phyloP scores from a whole-genome alignment of 2,888 invertebrate species.

The Sepiola atlantica region DNA sequence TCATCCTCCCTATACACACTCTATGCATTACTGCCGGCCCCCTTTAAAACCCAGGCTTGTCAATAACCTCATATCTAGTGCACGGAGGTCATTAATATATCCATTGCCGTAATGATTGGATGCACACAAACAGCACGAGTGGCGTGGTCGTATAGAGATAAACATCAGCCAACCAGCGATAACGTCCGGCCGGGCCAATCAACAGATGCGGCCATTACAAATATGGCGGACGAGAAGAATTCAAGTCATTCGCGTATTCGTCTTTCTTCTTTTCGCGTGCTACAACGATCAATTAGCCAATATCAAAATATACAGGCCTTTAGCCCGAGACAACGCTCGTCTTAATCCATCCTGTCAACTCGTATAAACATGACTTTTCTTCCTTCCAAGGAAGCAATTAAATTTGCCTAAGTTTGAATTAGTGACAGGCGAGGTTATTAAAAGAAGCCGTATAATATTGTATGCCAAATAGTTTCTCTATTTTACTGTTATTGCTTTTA shows the following conservation, averaged over 20 bases:
- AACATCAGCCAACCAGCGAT: not conserved
- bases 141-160: not conserved
- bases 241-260: not conserved
- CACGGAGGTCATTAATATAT: constrained; percentile 9
- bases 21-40: not conserved
- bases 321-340: not conserved
- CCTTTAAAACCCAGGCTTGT: not conserved
- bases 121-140: not conserved
- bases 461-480: too few relatives aligned
- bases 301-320: not conserved
- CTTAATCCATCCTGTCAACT: not conserved
- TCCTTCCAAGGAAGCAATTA: not conserved
- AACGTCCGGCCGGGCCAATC: not conserved
- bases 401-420: not conserved
- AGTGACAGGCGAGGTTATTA: not conserved
- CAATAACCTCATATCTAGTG: not conserved
- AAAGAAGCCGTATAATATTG: not conserved
- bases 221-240: not conserved
- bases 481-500: too few relatives aligned
- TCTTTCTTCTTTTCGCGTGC: not conserved
- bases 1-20: not conserved
- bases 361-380: not conserved
- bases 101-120: not conserved
- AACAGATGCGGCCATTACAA: not conserved
- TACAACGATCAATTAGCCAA: not conserved